phyloP scores from a whole-genome alignment of 53 echinoderm and acorn worm genomes.

The Holothuria scabra region DNA sequence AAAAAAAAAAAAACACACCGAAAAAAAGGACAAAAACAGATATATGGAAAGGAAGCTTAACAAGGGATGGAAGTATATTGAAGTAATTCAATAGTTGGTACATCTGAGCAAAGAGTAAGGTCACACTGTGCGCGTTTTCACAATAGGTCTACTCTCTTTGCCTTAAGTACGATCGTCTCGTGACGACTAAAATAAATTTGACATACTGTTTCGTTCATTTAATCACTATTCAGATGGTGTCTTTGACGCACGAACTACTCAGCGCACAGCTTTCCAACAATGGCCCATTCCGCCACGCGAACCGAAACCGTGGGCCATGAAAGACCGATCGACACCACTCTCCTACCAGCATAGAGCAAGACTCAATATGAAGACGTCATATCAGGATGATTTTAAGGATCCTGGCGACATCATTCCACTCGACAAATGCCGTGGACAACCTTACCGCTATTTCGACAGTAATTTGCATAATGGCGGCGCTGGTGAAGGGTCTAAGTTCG shows the following conservation, averaged over 20 bases:
- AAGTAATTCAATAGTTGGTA: neutral
- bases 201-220: neutral
- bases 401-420: conserved; percentile 67
- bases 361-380: conserved; percentile 70
- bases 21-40: too few species aligned
- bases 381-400: conserved; percentile 78
- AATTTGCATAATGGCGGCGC: conserved; percentile 65
- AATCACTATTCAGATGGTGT: conserved; percentile 57
- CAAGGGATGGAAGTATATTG: too few species aligned
- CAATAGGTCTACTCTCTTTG: too few species aligned
- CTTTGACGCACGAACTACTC: conserved; percentile 86
- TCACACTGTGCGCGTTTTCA: neutral
- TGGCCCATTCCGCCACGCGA: conserved; percentile 69
- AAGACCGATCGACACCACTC: conserved; percentile 37
- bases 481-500: conserved; percentile 61
- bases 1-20: too few species aligned
- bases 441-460: conserved; percentile 68
- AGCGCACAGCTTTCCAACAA: conserved; percentile 83
- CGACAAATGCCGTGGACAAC: conserved; percentile 74
- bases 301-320: conserved; percentile 79
- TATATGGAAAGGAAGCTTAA: too few species aligned
- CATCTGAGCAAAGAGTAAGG: neutral
- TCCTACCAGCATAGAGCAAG: conserved; percentile 67
- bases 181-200: neutral
- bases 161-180: too few species aligned